A percentile compares a stretch with the other conserved stretches of the same genome.
Conservation (phyloP, 2,113 vertebrate species). For the Nothobranchius kuhntae region DNA sequence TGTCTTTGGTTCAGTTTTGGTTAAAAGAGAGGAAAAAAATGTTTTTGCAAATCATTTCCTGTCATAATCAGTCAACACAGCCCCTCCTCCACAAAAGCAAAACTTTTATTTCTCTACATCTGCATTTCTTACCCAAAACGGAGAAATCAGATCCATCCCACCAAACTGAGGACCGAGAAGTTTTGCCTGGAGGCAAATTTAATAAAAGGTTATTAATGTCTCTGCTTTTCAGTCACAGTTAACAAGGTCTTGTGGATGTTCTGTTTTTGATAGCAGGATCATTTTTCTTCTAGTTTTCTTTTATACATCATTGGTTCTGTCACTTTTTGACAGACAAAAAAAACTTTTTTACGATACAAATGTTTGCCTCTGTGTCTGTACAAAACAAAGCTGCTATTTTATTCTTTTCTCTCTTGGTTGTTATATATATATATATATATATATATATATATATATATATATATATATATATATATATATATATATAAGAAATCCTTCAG, state of each 20-base stretch:
- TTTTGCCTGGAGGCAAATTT: too few species aligned
- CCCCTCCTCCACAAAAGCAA: conserved; percentile 16
- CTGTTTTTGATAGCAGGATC: conserved; percentile 86
- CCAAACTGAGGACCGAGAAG: too few species aligned
- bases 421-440: conserved; percentile 17
- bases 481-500: conserved; percentile 85
- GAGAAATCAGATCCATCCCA: too few species aligned
- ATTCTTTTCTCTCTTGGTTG: conserved; percentile 82
- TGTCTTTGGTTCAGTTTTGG: conserved; percentile 24
- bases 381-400: conserved; percentile 99
- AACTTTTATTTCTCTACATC: conserved; percentile 28
- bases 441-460: conserved; percentile 11
- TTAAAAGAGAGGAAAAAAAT: not conserved
- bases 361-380: conserved; percentile 98
- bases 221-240: conserved; percentile 82
- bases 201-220: conserved; percentile 77
- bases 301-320: conserved; percentile 90
- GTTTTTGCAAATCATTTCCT: conserved; percentile 25
- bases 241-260: conserved; percentile 89
- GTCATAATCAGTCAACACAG: conserved; percentile 39
- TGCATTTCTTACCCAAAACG: conserved; percentile 26
- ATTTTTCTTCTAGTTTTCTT: conserved; percentile 82
- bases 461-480: conserved; percentile 31
- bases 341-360: conserved; percentile 93
- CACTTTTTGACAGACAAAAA: conserved; percentile 89